Evolutionary conservation across 2,888 invertebrate species (phyloP).

Genomic region (Cantharis rustica): DNA sequence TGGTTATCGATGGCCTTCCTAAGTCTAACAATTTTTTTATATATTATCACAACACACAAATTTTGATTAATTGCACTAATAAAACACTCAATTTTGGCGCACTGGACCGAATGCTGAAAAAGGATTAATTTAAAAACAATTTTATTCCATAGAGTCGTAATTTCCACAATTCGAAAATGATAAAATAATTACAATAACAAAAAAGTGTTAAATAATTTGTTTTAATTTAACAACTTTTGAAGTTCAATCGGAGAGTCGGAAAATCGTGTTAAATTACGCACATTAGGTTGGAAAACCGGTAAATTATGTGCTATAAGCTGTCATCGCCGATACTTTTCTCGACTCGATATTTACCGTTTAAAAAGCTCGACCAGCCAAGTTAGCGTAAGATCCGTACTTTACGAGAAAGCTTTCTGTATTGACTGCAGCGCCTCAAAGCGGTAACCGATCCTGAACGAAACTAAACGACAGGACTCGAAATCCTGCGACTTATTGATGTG

Average conservation of each 20-base stretch:
- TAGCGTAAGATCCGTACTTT: slow-evolving; percentile 25
- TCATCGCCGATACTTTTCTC: slow-evolving; percentile 9
- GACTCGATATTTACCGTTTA: slow-evolving; percentile 16
- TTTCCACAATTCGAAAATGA: neutral
- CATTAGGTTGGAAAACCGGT: slow-evolving; percentile 4
- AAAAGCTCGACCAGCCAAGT: slow-evolving; percentile 23
- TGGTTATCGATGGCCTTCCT: slow-evolving; percentile 16
- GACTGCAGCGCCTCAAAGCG: slow-evolving; percentile 40
- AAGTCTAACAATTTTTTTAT: slow-evolving; percentile 4
- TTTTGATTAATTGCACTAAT: slow-evolving; percentile 22
- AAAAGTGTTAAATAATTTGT: neutral
- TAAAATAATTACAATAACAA: neutral
- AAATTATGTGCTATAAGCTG: slow-evolving; percentile 17
- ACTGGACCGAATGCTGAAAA: neutral
- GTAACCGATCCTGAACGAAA: slow-evolving; percentile 32
- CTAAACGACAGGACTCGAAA: slow-evolving; percentile 30
- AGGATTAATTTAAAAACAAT: neutral
- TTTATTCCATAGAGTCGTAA: neutral
- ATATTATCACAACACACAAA: slow-evolving; percentile 20
- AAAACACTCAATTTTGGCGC: slow-evolving; percentile 18
- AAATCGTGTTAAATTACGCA: neutral
- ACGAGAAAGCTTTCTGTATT: slow-evolving; percentile 34
- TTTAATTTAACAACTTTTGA: neutral
- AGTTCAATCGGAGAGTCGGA: neutral
- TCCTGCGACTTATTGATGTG: slow-evolving; percentile 40